Evolutionary conservation across 2,113 vertebrate species (phyloP).

Genomic region (Cnemophilus loriae): DNA sequence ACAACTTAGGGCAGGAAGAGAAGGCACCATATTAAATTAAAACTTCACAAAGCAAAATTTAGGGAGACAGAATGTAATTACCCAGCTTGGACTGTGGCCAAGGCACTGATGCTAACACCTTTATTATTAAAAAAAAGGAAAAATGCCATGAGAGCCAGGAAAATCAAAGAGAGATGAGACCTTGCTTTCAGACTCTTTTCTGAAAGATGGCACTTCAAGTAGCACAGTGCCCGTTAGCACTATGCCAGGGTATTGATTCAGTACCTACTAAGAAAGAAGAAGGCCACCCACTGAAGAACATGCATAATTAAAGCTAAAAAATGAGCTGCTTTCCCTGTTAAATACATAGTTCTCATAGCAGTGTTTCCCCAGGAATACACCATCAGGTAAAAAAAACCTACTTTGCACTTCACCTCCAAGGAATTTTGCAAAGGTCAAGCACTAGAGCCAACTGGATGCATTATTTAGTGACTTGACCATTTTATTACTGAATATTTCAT

Average conservation of each 20-base stretch:
- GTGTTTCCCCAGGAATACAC: not conserved
- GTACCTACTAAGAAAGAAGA: not conserved
- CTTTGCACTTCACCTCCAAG: not conserved
- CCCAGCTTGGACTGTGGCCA: not conserved
- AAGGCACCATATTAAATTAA: conserved; percentile 25
- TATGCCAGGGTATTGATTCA: not conserved
- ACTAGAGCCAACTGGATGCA: not conserved
- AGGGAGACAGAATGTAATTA: conserved; percentile 33
- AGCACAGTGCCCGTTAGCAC: not conserved
- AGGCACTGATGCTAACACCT: not conserved
- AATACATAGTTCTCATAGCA: not conserved
- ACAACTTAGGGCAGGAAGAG: conserved; percentile 3
- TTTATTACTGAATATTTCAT: conserved; percentile 37
- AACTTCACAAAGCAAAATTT: conserved; percentile 17
- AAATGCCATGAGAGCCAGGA: not conserved
- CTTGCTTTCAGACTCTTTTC: not conserved
- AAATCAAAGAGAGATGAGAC: not conserved
- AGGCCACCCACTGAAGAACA: conserved; percentile 14
- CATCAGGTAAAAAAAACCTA: not conserved
- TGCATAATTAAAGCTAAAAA: conserved; percentile 27
- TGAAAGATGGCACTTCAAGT: not conserved
- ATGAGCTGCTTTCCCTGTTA: not conserved
- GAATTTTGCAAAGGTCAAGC: conserved; percentile 10
- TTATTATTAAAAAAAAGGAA: not conserved
- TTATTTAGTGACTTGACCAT: conserved; percentile 26